Evolutionary conservation across 2,888 invertebrate species (phyloP), one percentile per base, ranked within the genome.

Genomic region (Phengaris alcon): DNA sequence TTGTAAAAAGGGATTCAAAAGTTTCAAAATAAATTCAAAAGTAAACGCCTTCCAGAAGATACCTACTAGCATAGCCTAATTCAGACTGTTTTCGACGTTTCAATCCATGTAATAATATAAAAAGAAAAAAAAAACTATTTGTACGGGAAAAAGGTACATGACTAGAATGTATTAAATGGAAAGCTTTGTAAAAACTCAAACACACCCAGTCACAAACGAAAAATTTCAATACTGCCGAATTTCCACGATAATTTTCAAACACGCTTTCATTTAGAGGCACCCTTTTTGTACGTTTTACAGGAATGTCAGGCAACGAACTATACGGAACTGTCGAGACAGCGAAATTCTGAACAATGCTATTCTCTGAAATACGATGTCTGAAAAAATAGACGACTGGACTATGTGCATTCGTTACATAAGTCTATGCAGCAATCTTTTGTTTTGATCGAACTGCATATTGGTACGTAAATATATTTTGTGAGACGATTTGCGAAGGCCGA

Each of bases 321-420:
- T 79, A 76, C 82, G 82, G 83, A 84, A 84, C 74, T 75, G 52
- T 68, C 79, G 78, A 77, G 79, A 77, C 77, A 80, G 77, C 78
- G 79, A 80, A 80, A 81, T 81, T 77, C 79, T 78, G 78, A 84
- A 86, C 84, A 86, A 84, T 84, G 84, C 80, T 76, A 77, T 15
- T 77, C 80, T 76, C 79, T 81, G 79, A 78, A 77, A 22, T 22
- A 46, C 22, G 72, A 35, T 54, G 72, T 15, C 35, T 54, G 22
- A 72, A 52, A 72, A 72, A 72, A 72, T 52, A 54, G 6, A 64
- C 44, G 64, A 72, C 12, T 13, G 72, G 46, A 46, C 46, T 44
- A 35, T 52, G 72, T 72, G 54, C 52, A 52, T 54, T 10, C 68
- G 35, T 44, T 54, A 72, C 52, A 35, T 72, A 12, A 54, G 22